Conservation (phyloP, 2,797 vertebrate species). For the Chelon auratus region DNA sequence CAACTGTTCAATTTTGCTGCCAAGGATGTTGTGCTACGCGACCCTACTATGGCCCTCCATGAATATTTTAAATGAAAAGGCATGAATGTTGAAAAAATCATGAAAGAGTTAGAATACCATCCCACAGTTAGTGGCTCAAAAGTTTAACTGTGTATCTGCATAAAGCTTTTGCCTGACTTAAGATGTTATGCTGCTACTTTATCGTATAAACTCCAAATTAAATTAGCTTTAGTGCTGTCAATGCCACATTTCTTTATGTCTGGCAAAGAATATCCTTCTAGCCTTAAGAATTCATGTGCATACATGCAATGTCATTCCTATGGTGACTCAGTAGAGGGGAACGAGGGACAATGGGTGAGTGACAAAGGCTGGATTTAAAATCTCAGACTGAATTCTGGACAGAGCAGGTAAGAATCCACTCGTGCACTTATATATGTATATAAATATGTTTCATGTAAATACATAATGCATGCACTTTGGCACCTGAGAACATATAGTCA, state of each 20-base stretch:
- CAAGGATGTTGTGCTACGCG: slow-evolving; percentile 37
- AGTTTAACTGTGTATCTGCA: slow-evolving; percentile 33
- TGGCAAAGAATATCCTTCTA: not conserved
- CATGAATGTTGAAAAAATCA: slow-evolving; percentile 59
- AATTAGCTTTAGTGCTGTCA: not conserved
- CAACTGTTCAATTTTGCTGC: slow-evolving; percentile 34
- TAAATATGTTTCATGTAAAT: too few relatives aligned
- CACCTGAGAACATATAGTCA: too few relatives aligned
- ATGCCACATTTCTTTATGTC: not conserved
- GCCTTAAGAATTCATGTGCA: not conserved
- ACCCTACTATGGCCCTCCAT: slow-evolving; percentile 29
- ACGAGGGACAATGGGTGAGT: not conserved
- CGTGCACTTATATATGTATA: not conserved
- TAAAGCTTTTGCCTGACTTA: slow-evolving; percentile 41
- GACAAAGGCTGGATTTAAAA: not conserved
- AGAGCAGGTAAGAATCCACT: not conserved
- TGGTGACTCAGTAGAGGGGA: slow-evolving; percentile 3
- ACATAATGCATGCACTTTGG: too few relatives aligned
- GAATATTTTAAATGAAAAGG: slow-evolving; percentile 57
- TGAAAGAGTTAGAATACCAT: slow-evolving; percentile 38
- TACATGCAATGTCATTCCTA: not conserved
- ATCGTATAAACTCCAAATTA: slow-evolving; percentile 8
- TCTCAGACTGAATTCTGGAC: not conserved
- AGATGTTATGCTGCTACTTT: slow-evolving; percentile 20
- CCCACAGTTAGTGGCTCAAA: slow-evolving; percentile 19